phyloP scores from a whole-genome alignment of 2,888 invertebrate genomes.

The Sarcophaga subvicina region DNA sequence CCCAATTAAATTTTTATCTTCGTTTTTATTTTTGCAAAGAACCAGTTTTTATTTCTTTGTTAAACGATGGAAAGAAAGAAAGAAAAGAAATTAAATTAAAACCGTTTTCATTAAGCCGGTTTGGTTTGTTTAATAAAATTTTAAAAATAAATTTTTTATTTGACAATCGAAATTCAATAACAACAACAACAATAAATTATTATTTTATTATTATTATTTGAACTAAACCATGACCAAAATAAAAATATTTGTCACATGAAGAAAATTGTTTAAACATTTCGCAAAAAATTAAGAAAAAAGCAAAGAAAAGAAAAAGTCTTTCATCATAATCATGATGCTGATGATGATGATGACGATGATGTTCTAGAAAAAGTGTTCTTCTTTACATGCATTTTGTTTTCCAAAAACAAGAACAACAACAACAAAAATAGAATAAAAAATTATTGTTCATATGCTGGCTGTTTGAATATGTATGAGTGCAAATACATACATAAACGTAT shows the following conservation, averaged over 20 bases:
- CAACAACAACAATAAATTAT: constrained; percentile 4
- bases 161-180: neutral
- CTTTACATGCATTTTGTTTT: constrained; percentile 10
- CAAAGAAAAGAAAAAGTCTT: neutral
- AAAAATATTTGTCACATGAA: neutral
- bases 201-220: neutral
- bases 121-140: neutral
- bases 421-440: neutral
- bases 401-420: no score
- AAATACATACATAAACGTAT: neutral
- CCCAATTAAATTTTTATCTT: neutral
- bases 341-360: neutral
- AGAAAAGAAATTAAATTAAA: no score
- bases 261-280: neutral
- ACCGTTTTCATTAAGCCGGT: neutral
- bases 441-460: neutral
- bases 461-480: neutral
- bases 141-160: neutral
- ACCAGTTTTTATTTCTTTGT: constrained; percentile 13
- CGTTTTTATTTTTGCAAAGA: neutral
- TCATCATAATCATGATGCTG: neutral
- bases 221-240: constrained; percentile 39
- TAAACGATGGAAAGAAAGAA: no score
- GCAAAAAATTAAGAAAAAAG: neutral
- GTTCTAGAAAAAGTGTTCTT: constrained; percentile 4